Percentiles rank a stretch among this genome's conserved stretches.
Conservation (phyloP, 2,797 vertebrate species). For the Xenentodon cancila region DNA sequence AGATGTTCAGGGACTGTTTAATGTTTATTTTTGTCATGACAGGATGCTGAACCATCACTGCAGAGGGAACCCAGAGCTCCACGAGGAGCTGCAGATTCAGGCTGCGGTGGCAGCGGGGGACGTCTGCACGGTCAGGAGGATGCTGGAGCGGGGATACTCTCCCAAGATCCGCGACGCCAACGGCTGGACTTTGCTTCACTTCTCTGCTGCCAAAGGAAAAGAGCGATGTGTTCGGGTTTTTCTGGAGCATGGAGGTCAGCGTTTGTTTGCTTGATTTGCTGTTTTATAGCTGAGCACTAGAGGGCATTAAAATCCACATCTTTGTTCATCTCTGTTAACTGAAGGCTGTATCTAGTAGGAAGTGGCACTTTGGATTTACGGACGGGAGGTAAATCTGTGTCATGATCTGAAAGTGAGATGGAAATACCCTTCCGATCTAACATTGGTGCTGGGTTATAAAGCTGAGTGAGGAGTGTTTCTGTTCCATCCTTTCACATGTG, state of each 20-base stretch:
- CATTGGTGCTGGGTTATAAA: too few relatives aligned
- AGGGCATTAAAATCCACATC: conserved; percentile 35
- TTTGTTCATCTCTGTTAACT: background rate
- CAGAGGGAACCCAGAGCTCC: conserved; percentile 96
- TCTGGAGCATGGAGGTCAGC: conserved; percentile 96
- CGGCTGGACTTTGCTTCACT: conserved; percentile 98
- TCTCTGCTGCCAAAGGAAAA: conserved; percentile 96
- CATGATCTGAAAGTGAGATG: too few relatives aligned
- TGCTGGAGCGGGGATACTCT: conserved; percentile 97
- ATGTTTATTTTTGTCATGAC: conserved; percentile 57
- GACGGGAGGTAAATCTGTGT: too few relatives aligned
- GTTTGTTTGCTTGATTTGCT: conserved; percentile 2
- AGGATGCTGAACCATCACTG: conserved; percentile 99
- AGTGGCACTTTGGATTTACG: too few relatives aligned
- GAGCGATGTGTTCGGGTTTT: conserved; percentile 97
- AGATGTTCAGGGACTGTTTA: too few relatives aligned
- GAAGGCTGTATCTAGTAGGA: too few relatives aligned
- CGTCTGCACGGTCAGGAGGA: conserved; percentile 95
- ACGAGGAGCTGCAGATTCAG: conserved; percentile 99
- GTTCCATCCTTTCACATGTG: too few relatives aligned
- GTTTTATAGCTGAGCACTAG: conserved; percentile 34
- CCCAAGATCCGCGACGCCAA: conserved; percentile 97
- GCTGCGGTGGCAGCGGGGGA: conserved; percentile 96
- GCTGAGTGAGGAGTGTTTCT: too few relatives aligned
- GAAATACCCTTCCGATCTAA: too few relatives aligned